Base-by-base conservation (phyloP, 2,797 vertebrate species). In the Eulemur rubriventer region DNA sequence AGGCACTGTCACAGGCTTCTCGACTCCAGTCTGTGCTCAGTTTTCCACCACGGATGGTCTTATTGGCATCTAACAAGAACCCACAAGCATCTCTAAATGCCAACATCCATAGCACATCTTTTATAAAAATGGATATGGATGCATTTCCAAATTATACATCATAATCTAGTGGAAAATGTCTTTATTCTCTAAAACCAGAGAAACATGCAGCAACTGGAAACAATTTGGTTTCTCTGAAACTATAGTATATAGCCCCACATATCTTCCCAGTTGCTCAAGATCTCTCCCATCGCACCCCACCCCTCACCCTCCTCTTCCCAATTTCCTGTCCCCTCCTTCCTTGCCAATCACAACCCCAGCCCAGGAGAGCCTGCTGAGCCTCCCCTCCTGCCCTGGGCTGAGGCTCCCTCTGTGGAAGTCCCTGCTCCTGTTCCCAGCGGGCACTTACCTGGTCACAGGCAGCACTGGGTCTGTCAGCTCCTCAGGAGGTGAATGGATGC, bases 391-490 rank as follows among this genome's bases (percentile, higher is more conserved):
- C n/a, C 33, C 55, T 46, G 18, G 14, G 50, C 79, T n/a, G 18
- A 67, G 33, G 43, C 3, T 72, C 48, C 38, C 22, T 43, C n/a
- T 16, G 6, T n/a, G 38, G 46, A 90, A 76, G 46, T 17, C 20
- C 48, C 59, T 48, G 2, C 9, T 65, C 38, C 52, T n/a, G 2
- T 26, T 10, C 41, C 28, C 84, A 61, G 9, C 4, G 6, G 4
- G 48, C 33, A 79, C 95, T 96, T 61, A 94, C 96, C 63, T 0
- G 3, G 2, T 82, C 20, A 82, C 84, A 81, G 18, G 16, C 48
- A 82, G 38, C 46, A 38, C 91, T 78, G 52, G 35, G 3, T 86
- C 30, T 0, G 12, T 72, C 65, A 59, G 78, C 48, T 72, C 89
- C 26, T 38, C 24, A 17, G 52, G 55, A 80, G 10, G 52, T 13